These are phyloP conservation scores for Thaumatotibia leucotreta DNA, from an alignment of 1,140 invertebrate species.

Conservation along the genomic window DNA sequence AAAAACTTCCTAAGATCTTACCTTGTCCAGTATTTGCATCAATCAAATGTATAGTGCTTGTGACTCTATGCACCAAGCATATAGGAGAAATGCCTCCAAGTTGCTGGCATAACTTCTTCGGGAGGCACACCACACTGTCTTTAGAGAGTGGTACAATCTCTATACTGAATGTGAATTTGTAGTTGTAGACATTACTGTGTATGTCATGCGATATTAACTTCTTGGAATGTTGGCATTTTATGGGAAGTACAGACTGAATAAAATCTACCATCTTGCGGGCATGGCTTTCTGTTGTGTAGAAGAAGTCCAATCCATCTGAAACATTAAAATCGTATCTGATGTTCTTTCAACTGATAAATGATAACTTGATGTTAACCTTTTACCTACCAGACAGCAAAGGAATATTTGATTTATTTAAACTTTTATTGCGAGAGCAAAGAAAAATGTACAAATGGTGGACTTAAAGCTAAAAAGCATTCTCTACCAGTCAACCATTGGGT, in stretches of 20 bases:
- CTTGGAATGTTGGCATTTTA: conserved; percentile 92
- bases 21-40: conserved; percentile 95
- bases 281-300: conserved; percentile 91
- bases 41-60: conserved; percentile 94
- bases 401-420: no score
- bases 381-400: no score
- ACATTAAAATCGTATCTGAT: no score
- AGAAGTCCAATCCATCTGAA: conserved; percentile 97
- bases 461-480: no score
- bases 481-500: no score
- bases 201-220: conserved; percentile 98
- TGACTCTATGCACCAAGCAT: conserved; percentile 93
- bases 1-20: conserved; percentile 41
- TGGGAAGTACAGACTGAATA: conserved; percentile 90
- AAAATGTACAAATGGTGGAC: no score
- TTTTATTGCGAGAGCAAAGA: no score
- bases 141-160: conserved; percentile 98
- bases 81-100: conserved; percentile 95
- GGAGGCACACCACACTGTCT: conserved; percentile 96
- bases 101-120: conserved; percentile 90
- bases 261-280: conserved; percentile 98
- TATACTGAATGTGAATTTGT: conserved; percentile 95
- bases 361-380: no score
- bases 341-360: no score
- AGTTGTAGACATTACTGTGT: conserved; percentile 97